A percentile compares a stretch with the other conserved stretches of the same genome.
Conservation (phyloP, 2,113 vertebrate species). For the Campylomormyrus tamandua region DNA sequence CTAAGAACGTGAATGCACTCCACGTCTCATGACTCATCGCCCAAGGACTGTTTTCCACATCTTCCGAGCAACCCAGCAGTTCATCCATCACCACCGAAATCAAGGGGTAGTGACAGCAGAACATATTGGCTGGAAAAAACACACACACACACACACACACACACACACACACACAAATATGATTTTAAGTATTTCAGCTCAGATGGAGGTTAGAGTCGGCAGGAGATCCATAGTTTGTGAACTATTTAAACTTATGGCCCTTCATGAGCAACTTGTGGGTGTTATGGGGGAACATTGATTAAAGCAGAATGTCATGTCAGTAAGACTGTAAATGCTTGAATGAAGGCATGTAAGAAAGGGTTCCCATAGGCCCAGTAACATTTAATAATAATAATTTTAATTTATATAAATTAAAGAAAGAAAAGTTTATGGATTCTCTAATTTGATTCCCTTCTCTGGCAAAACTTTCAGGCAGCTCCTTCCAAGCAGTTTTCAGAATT, state of each 20-base stretch:
- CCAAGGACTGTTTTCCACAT: neutral
- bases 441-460: neutral
- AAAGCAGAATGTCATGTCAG: neutral
- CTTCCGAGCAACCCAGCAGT: neutral
- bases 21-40: neutral
- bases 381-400: no score
- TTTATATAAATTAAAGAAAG: neutral
- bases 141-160: neutral
- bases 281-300: neutral
- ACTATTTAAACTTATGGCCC: neutral
- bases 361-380: neutral
- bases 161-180: neutral
- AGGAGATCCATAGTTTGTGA: neutral
- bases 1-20: neutral
- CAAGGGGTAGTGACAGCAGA: neutral
- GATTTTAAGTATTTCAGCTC: neutral
- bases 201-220: neutral
- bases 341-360: neutral
- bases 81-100: neutral
- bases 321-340: neutral
- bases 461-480: neutral
- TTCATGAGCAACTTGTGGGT: neutral
- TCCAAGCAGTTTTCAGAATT: neutral
- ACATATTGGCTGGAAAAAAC: neutral
- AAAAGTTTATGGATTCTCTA: neutral